Percentiles rank a stretch among this genome's conserved stretches.
Conservation (phyloP, 2,888 invertebrate species). For the Ormia ochracea region DNA sequence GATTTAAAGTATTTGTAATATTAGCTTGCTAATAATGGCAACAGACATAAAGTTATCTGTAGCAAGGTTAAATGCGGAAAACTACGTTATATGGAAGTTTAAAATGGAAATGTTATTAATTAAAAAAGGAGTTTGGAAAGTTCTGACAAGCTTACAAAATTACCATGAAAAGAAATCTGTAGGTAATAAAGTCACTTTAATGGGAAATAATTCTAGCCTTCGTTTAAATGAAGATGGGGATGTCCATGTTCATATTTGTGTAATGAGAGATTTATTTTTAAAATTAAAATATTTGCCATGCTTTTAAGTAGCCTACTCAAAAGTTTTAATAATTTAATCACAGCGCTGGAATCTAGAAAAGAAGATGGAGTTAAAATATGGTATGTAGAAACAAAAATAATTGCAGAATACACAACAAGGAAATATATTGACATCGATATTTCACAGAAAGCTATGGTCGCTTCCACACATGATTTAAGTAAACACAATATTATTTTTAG, state of each 20-base stretch:
- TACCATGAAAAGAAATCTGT: not conserved
- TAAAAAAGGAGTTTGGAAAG: not conserved
- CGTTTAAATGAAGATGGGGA: not conserved
- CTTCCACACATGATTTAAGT: not conserved
- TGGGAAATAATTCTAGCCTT: not conserved
- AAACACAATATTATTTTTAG: not conserved
- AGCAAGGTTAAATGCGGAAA: not conserved
- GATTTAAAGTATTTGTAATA: no score
- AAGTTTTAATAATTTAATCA: conserved; percentile 20
- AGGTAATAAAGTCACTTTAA: not conserved
- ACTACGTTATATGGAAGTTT: not conserved
- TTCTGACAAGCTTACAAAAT: not conserved
- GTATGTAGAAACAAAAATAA: conserved; percentile 30
- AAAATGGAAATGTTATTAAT: not conserved
- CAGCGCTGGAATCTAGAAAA: not conserved
- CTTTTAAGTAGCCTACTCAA: conserved; percentile 7
- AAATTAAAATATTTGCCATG: conserved; percentile 21
- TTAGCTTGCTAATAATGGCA: no score
- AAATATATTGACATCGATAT: not conserved
- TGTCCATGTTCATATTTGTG: no score
- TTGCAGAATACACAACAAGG: conserved; percentile 6
- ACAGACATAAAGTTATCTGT: not conserved
- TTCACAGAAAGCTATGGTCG: conserved; percentile 9
- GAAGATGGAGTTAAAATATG: conserved; percentile 6
- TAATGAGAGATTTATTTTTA: not conserved